Evolutionary conservation across 2,888 invertebrate species (phyloP), one percentile per base, ranked within the genome.

Genomic region (Leptopilina syphax): DNA sequence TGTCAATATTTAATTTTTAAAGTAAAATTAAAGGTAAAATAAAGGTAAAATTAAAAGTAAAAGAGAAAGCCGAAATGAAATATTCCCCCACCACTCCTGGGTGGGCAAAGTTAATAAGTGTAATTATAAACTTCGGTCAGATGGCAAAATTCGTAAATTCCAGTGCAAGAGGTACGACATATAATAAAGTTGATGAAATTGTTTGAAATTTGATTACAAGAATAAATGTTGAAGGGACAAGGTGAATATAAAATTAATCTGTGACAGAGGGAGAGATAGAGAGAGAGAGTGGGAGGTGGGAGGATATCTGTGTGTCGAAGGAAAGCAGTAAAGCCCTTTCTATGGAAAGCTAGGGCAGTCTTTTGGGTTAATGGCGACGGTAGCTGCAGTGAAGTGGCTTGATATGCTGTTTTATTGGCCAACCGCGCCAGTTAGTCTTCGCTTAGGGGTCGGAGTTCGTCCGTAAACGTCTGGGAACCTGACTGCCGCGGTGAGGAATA

Each of bases 361-460:
- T 81, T 78, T 82, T 82, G 83, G 83, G 83, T 83, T 84, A 84
- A 84, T 84, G 83, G 82, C 81, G 80, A 83, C 82, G 82, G 81
- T 65, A 82, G 82, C 79, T 83, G 83, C 79, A 79, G 84, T 77
- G 80, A 79, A 83, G 84, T 83, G 84, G 85, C 86, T 88, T 87
- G 88, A 88, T 88, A 87, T 85, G 86, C 85, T 86, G 85, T 88
- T 88, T 88, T 88, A 88, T 88, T 87, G 86, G 86, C 86, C 81
- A 83, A 85, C 86, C 83, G 86, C 86, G 86, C 86, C 87, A 87
- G 88, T 88, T 88, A 88, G 88, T 88, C 88, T 88, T 87, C 86
- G 86, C 87, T 87, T 85, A 86, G 86, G 85, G 88, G 88, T 87
- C 85, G 88, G 88, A 88, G 87, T 88, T 87, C 86, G 87, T 86